Evolutionary conservation across 2,797 vertebrate genomes (phyloP), one percentile per base, ranked within the genome.

Genomic region (Oceanodroma leucorhoa): DNA sequence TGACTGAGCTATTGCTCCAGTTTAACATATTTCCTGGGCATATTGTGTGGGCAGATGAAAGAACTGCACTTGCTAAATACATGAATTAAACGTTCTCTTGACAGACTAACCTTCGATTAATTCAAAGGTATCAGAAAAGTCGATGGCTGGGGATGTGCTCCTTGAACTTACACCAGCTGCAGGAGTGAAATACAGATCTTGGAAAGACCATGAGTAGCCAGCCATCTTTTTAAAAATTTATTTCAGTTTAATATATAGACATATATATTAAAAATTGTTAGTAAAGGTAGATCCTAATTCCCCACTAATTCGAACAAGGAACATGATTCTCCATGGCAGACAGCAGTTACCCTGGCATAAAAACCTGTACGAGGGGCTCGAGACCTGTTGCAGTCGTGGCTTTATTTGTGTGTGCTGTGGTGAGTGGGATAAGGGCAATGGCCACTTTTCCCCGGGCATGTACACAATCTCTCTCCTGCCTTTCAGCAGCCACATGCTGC

Each of bases 81-180:
- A 67, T 54, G 64, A 92, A 91, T 92, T 85, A 92, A 83, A 80
- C 61, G 81, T 96, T 96, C 94, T 91, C 81, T 87, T 93, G 66
- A 93, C 83, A 95, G 93, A 91, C 40, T 96, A 96, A 94, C 94
- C 87, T 94, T 87, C 24, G 48, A 53, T 95, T 92, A 80, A 90
- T 86, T 92, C 81, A 79, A 94, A 96, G 61, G 60, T 92, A 60
- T 92, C 65, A 95, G 78, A 94, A 96, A 89, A 96, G 91, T 89
- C 7, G 3, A 51, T 91, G 54, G 48, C 62, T 16, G 2, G 62
- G 55, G 73, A 76, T 50, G 32, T 6, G 8, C 65, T 84, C 90
- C 66, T 70, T 48, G 75, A 88, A 96, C 87, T 75, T 40, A 43
- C 1, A 69, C 7, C 11, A 83, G 83, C 54, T 73, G 64, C 18